Percentiles rank a stretch among this genome's conserved stretches.
Evolutionary conservation across 2,113 vertebrate species (phyloP).

Genomic region (Ictalurus punctatus): DNA sequence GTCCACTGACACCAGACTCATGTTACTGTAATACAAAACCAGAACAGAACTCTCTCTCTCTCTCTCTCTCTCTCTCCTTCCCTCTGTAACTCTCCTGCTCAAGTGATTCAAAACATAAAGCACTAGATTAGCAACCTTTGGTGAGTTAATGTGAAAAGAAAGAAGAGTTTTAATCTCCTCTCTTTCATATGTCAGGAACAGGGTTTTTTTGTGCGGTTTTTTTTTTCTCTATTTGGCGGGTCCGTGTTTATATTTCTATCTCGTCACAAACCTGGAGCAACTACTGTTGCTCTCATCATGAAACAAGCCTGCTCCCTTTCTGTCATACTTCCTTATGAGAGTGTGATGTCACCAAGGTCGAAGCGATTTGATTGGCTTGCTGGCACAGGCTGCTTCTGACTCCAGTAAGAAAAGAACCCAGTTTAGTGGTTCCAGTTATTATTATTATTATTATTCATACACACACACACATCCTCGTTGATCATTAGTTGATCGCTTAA

Average conservation of each 20-base stretch:
- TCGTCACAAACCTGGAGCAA: not conserved
- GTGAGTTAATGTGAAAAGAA: not conserved
- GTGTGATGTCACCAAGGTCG: not conserved
- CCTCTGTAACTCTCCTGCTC: not conserved
- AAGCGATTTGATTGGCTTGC: constrained; percentile 14
- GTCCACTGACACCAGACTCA: constrained; percentile 31
- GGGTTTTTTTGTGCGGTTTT: no score
- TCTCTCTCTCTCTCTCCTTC: not conserved
- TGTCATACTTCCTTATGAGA: constrained; percentile 15
- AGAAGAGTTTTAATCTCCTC: not conserved
- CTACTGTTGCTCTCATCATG: not conserved
- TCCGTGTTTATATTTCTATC: not conserved
- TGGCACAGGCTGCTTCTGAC: not conserved
- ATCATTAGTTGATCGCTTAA: not conserved
- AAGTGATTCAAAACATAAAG: not conserved
- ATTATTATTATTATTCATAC: no score
- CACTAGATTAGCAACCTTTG: not conserved
- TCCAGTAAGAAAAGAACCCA: not conserved
- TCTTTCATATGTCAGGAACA: not conserved
- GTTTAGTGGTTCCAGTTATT: not conserved
- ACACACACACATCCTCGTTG: no score
- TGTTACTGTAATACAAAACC: constrained; percentile 41
- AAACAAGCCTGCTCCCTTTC: not conserved
- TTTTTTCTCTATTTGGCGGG: not conserved
- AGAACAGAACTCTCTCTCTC: constrained; percentile 3